These are phyloP conservation scores for Pseudorhombus dupliciocellatus DNA, from an alignment of 2,113 vertebrate genomes.

Conservation along the genomic window DNA sequence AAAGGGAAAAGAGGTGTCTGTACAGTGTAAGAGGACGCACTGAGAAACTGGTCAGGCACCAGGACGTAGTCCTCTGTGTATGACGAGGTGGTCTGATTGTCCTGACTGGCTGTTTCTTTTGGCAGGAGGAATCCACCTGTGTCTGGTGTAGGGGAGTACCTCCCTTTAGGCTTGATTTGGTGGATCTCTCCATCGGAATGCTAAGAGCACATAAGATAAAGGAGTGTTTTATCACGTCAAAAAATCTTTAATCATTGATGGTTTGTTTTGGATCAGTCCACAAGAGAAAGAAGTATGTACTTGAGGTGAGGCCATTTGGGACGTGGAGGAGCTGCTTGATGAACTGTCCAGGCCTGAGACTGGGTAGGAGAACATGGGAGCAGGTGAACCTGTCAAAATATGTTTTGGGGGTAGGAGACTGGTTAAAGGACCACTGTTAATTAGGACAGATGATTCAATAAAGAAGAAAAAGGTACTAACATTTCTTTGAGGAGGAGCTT, in stretches of 20 bases:
- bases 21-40: constrained; percentile 72
- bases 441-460: neutral
- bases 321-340: constrained; percentile 90
- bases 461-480: constrained; percentile 77
- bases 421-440: neutral
- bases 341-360: constrained; percentile 90
- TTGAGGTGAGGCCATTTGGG: constrained; percentile 90
- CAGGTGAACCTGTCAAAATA: constrained; percentile 81
- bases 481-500: constrained; percentile 88
- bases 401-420: neutral
- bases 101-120: constrained; percentile 83
- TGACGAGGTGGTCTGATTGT: constrained; percentile 84
- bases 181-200: constrained; percentile 89
- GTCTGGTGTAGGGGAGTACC: constrained; percentile 78
- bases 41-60: constrained; percentile 88
- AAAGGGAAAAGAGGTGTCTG: neutral
- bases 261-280: constrained; percentile 4
- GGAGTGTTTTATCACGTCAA: neutral
- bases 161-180: constrained; percentile 73
- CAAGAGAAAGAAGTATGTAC: constrained; percentile 77
- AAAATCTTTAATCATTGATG: neutral
- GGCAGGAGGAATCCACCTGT: constrained; percentile 81
- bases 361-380: constrained; percentile 86
- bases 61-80: constrained; percentile 93
- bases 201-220: constrained; percentile 48